These are phyloP conservation scores for Pheosia tremula DNA, from an alignment of 2,888 invertebrate genomes.

Conservation along the genomic window DNA sequence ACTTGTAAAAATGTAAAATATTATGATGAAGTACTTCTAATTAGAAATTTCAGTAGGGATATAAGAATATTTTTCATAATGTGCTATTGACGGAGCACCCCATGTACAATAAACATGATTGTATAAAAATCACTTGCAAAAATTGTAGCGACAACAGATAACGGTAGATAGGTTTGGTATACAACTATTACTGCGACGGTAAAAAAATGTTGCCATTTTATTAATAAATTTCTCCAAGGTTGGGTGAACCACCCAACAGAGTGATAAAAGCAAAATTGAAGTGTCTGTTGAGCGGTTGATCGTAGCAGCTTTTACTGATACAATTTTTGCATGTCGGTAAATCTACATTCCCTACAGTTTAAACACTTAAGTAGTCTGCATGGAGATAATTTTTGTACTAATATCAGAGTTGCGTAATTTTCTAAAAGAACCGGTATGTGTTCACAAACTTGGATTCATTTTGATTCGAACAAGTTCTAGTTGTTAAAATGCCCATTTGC, in stretches of 20 bases:
- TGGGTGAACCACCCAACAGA: too few relatives aligned
- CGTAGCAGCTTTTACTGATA: slow-evolving; percentile 4
- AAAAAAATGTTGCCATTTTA: too few relatives aligned
- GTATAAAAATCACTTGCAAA: slow-evolving; percentile 17
- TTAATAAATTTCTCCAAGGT: too few relatives aligned
- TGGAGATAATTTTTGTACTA: slow-evolving; percentile 20
- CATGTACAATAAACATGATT: slow-evolving; percentile 29
- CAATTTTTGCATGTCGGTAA: slow-evolving; percentile 21
- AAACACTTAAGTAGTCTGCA: slow-evolving; percentile 23
- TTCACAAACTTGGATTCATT: slow-evolving; percentile 30
- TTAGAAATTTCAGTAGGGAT: slow-evolving; percentile 14
- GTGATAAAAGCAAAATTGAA: too few relatives aligned
- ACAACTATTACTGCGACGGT: too few relatives aligned
- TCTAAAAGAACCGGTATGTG: slow-evolving; percentile 17
- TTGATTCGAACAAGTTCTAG: slow-evolving; percentile 24
- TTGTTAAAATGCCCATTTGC: slow-evolving; percentile 44
- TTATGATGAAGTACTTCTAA: slow-evolving; percentile 20
- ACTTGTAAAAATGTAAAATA: slow-evolving; percentile 33
- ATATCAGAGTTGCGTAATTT: slow-evolving; percentile 11
- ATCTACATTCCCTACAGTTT: slow-evolving; percentile 41
- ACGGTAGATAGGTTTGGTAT: too few relatives aligned
- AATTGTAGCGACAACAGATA: not conserved
- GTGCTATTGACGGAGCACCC: slow-evolving; percentile 30
- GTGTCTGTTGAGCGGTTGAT: too few relatives aligned
- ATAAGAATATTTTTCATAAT: slow-evolving; percentile 14